Evolutionary conservation across 2,113 vertebrate species (phyloP), one percentile per base, ranked within the genome.

Genomic region (Colossoma macropomum): DNA sequence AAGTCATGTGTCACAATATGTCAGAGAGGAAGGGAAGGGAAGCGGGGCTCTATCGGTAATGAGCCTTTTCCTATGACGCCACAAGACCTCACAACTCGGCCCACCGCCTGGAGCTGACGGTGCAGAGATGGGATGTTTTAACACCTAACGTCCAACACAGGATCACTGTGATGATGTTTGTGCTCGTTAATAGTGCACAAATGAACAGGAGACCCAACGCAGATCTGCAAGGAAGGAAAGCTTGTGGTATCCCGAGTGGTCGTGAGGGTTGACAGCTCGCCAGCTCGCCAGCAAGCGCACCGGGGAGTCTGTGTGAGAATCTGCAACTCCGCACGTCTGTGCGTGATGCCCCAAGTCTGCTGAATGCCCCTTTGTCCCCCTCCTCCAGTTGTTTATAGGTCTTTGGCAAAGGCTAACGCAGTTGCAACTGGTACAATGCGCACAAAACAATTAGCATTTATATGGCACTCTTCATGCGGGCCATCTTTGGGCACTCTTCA

Each of bases 381-480:
- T 50, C 70, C 13, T 70, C 32, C 41, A 75, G 41, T 84, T 73
- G 81, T 83, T 83, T 79, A 63, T 77, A 85, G 68, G 52, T 82
- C 21, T 69, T 45, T 82, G 81, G 81, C 78, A 80, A 71, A 80
- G 71, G 83, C 75, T 77, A 83, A 73, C 71, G 60, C 78, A 16
- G 73, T 66, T 50, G 34, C 65, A 69, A 76, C 75, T 80, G 85
- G 82, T 84, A 81, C 77, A 38, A 89, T 52, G 15, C 38, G 66
- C 81, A 91, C 88, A 88, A 89, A 86, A 79, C 75, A 79, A 87
- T 86, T 85, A 86, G 90, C 88, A 84, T 80, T 85, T 88, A 89
- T 78, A 69, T 79, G 86, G 81, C 52, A 69, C 81, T 80, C 75
- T 75, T 80, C 66, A 72, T 79, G 66, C 72, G 50, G 85, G 79